Conservation (phyloP, 2,113 vertebrate species). For the Scolopax mira region DNA sequence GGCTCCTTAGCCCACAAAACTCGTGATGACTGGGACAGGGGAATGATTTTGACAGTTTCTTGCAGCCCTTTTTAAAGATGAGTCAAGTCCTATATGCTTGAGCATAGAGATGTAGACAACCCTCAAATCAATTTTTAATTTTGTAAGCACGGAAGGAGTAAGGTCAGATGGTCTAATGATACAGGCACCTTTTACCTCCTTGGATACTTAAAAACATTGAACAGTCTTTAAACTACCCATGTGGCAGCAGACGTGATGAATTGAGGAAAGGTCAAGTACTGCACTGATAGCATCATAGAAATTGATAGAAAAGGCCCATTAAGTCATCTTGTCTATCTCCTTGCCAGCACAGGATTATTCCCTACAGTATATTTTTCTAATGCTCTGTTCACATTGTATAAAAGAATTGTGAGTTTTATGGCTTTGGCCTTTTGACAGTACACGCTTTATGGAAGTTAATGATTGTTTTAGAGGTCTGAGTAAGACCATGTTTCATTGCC, state of each 20-base stretch:
- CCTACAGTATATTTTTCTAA: not conserved
- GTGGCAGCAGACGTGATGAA: not conserved
- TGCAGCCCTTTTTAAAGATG: not conserved
- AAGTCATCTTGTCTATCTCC: not conserved
- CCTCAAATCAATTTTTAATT: not conserved
- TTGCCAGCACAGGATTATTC: conserved; percentile 25
- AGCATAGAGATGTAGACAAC: not conserved
- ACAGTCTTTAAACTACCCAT: not conserved
- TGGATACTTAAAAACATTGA: not conserved
- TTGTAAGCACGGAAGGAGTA: not conserved
- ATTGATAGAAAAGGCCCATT: not conserved
- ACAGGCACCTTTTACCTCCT: not conserved
- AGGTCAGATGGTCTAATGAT: not conserved
- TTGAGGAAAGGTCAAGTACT: not conserved
- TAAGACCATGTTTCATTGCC: not conserved
- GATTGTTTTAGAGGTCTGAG: conserved; percentile 25
- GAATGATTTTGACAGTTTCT: not conserved
- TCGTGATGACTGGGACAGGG: not conserved
- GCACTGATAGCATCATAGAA: not conserved
- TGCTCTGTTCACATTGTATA: not conserved
- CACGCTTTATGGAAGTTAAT: not conserved
- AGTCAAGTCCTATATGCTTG: not conserved
- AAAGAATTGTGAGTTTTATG: conserved; percentile 22
- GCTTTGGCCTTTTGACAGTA: conserved; percentile 36
- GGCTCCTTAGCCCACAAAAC: not conserved